Evolutionary conservation across 2,888 invertebrate genomes (phyloP), one percentile per base, ranked within the genome.

Genomic region (Mimas tiliae): DNA sequence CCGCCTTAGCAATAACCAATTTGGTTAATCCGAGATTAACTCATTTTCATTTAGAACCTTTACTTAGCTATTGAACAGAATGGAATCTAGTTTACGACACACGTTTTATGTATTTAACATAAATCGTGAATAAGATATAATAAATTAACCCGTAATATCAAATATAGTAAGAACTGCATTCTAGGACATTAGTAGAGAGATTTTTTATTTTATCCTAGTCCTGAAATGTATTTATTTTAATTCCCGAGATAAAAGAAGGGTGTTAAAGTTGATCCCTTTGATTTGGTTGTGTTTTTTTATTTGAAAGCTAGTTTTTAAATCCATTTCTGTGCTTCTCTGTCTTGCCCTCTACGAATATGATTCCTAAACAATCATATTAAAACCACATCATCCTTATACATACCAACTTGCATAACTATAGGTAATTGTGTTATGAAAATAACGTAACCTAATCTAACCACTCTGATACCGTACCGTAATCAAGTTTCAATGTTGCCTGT

Each of bases 401-500:
- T 9, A 38, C 6, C 9, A 9, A 38, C 6, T 6, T 14, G 12
- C 1, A 21, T 21, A 19, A 19, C 19, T 51, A 52, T 19, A 8
- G 7, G 33, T 12, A 58, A 16, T 42, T 42, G 9, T 58, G 19
- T 58, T 58, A 58, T 58, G 42, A 19, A 58, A n/a, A 27, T 52
- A 55, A 55, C 9, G 38, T 42, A 58, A 58, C 19, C 19, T 42
- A 58, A 38, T 11, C 21, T 1, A 9, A 16, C n/a, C 42, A 12
- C 6, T 12, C 7, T 19, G 12, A 12, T 42, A 42, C 38, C n/a
- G n/a, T n/a, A 38, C 38, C 9, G 19, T 58, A 58, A 58, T 58
- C 58, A 38, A 38, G 42, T 58, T 42, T 58, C 58, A 38, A 42
- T 38, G 58, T 50, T 48, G n/a, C 48, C 47, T n/a, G n/a, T n/a